Evolutionary conservation across 1,140 invertebrate species (phyloP).

Genomic region (Anastatus disparis): DNA sequence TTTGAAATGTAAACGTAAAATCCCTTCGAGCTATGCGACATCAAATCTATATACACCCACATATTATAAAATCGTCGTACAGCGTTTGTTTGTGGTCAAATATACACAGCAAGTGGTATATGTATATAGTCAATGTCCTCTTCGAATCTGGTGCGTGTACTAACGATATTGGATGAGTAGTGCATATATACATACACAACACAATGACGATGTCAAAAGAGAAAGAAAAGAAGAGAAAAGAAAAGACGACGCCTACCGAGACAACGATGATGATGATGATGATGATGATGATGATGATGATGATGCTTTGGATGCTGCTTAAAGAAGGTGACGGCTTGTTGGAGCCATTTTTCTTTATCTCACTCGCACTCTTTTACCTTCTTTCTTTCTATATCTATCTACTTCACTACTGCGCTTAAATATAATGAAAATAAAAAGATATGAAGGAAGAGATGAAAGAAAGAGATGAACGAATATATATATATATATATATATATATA

Average conservation of each 20-base stretch:
- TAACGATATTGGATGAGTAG: not conserved
- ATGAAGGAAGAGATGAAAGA: not conserved
- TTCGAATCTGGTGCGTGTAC: not conserved
- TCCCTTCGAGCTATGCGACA: no score
- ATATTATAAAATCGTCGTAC: not conserved
- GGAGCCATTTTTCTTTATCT: constrained; percentile 13
- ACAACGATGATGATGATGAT: not conserved
- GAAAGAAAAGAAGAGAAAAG: no score
- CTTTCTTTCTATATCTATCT: constrained; percentile 1
- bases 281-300: constrained; percentile 14
- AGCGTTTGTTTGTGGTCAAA: not conserved
- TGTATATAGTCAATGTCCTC: no score
- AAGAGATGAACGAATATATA: no score
- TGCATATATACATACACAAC: not conserved
- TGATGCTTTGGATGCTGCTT: constrained; percentile 15
- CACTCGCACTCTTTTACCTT: constrained; percentile 31
- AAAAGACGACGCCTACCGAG: no score
- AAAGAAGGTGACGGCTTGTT: constrained; percentile 20
- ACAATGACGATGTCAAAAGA: no score
- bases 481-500: no score
- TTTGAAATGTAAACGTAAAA: no score
- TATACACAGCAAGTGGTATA: no score
- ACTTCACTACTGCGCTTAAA: not conserved
- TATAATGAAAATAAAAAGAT: constrained; percentile 38
- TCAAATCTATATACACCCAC: not conserved